Evolutionary conservation across 2,113 vertebrate species (phyloP), one percentile per base, ranked within the genome.

Genomic region (Jacana jacana): DNA sequence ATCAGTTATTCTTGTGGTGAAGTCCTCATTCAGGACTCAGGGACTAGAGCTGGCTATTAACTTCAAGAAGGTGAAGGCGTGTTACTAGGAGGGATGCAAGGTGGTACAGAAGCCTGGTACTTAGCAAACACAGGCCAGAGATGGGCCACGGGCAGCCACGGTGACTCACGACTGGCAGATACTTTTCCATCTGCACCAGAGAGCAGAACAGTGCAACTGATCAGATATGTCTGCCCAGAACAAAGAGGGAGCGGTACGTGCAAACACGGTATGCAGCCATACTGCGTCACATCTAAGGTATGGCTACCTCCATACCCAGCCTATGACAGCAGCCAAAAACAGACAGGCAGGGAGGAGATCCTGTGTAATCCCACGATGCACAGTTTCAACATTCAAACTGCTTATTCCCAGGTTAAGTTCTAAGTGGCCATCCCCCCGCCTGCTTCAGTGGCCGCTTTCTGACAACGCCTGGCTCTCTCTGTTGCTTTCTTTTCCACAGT

Each of bases 281-380:
- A 55, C n/a, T 33, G 37, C 1, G 3, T 78, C 78, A 61, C 30
- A 7, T 10, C n/a, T 30, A 7, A 75, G 17, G 64, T 64, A 57
- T 3, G 52, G n/a, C 25, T 65, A 46, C 54, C 27, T 63, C 49
- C 0, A 0, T 19, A 63, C 57, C n/a, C 7, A 1, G 42, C 10
- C 82, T 54, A 2, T 28, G 25, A 35, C 3, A 55, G 30, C 58
- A 75, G n/a, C 52, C n/a, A 23, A 30, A 55, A 70, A 35, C 5
- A 4, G 60, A 46, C 0, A 0, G 7, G 40, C 6, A 71, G 33
- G 35, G 42, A 87, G 18, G 30, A 88, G 44, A 77, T 48, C 52
- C 89, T 4, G 0, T 30, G 22, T 14, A 70, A 66, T 42, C 76
- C 42, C 6, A 4, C 55, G 39, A 75, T 58, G 75, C 17, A 15